Evolutionary conservation across 2,888 invertebrate genomes (phyloP).

Genomic region (Cetonia aurata): DNA sequence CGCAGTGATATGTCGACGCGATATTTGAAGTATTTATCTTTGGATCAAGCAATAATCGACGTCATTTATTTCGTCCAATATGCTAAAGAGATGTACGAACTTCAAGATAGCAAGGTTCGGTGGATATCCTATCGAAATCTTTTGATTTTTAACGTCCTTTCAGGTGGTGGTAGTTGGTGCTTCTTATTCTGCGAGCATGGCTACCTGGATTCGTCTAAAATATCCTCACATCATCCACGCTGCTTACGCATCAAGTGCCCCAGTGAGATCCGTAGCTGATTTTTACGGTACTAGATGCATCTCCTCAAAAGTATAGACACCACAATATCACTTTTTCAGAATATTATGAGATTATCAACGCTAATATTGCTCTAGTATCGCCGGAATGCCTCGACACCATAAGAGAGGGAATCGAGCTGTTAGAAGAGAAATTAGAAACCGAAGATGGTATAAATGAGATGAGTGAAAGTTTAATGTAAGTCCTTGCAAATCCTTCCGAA

Average conservation of each 20-base stretch:
- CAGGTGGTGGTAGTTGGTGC: constrained; percentile 54
- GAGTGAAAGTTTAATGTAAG: constrained; percentile 68
- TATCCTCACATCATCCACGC: constrained; percentile 53
- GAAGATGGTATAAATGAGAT: constrained; percentile 60
- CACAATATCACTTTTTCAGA: constrained; percentile 62
- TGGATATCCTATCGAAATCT: neutral
- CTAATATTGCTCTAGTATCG: constrained; percentile 61
- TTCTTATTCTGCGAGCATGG: constrained; percentile 54
- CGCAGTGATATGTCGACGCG: constrained; percentile 67
- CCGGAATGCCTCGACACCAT: constrained; percentile 65
- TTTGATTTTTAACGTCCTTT: neutral
- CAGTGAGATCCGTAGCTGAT: constrained; percentile 52
- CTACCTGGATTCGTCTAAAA: constrained; percentile 53
- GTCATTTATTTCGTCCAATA: constrained; percentile 74
- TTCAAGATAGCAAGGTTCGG: constrained; percentile 46
- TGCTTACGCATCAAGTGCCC: constrained; percentile 53
- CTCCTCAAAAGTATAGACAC: neutral
- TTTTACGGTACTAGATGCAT: constrained; percentile 48
- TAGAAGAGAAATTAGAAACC: constrained; percentile 59
- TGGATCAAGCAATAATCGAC: constrained; percentile 77
- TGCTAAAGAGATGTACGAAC: constrained; percentile 50
- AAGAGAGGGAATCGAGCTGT: constrained; percentile 61
- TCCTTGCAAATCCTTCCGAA: neutral
- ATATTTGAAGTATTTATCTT: constrained; percentile 73
- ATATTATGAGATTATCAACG: constrained; percentile 69